Base-by-base conservation (phyloP, 2,888 invertebrate genomes). In the Perizoma affinitatum region DNA sequence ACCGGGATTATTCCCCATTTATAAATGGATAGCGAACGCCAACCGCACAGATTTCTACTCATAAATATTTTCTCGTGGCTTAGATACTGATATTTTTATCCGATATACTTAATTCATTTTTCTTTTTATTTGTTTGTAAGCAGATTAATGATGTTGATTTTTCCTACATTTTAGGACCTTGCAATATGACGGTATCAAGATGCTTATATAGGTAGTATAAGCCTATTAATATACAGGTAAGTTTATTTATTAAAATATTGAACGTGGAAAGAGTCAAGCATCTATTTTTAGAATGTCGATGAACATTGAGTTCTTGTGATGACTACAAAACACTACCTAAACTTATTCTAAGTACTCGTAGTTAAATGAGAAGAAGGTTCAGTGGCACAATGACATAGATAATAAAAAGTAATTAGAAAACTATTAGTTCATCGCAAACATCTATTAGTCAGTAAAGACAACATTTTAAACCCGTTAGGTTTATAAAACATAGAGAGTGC, bases 11-110 rank as follows among this genome's bases (percentile, higher is more conserved):
- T 84, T 84, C 84, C 79, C 80, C 82, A 82, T 87, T 86, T 88
- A 86, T 87, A 88, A 88, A 88, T 87, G 88, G 84, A 86, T 85
- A 83, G 77, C 79, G 76, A 74, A 82, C 75, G 80, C 79, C 76
- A 80, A 76, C 75, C 80, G 79, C 82, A 82, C 78, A 82, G 82
- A 84, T 86, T 86, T 86, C 76, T 78, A 78, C 77, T 75, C 75
- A 78, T 79, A 82, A 79, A 82, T 80, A 79, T 80, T 77, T 78
- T 68, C 71, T 68, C 73, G 60, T 66, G 70, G 65, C 72, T 73
- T 67, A 74, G 69, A 71, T 73, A 72, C 61, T 71, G 71, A 72
- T 73, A 68, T 72, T 75, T 76, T 69, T 69, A 66, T 69, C 66
- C 68, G 63, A 65, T 70, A 56, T 57, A 61, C 58, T 64, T 49